Evolutionary conservation across 1,140 invertebrate genomes (phyloP).

Genomic region (Scaptodrosophila lebanonensis): DNA sequence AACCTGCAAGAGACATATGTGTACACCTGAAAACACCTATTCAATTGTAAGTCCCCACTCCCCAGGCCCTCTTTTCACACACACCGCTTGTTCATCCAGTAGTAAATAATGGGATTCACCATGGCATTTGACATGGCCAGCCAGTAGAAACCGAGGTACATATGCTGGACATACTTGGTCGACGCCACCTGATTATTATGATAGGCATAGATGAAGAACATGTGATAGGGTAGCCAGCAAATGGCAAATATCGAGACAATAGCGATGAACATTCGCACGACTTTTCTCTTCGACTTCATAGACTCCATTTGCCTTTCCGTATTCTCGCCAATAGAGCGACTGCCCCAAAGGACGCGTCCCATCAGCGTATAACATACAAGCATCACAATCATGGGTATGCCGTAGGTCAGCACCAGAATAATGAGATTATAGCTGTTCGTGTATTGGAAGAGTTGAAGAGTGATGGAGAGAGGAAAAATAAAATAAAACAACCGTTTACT

Average conservation of each 20-base stretch:
- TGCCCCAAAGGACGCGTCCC: constrained; percentile 85
- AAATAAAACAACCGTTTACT: neutral
- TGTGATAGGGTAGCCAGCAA: constrained; percentile 94
- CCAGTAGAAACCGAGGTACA: constrained; percentile 92
- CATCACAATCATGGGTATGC: constrained; percentile 93
- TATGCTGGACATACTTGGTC: constrained; percentile 86
- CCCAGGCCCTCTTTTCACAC: neutral
- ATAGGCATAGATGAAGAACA: constrained; percentile 91
- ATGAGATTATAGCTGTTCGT: constrained; percentile 90
- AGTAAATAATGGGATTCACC: constrained; percentile 95
- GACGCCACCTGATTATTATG: constrained; percentile 85
- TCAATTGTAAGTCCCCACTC: neutral
- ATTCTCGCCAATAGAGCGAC: constrained; percentile 91
- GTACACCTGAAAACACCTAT: neutral
- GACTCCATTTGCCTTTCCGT: constrained; percentile 90
- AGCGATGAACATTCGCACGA: constrained; percentile 78
- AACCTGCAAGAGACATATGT: constrained; percentile 69
- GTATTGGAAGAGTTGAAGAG: neutral
- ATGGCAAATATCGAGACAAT: constrained; percentile 88
- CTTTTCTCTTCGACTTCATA: constrained; percentile 92
- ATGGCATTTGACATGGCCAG: constrained; percentile 94
- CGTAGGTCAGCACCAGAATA: constrained; percentile 91
- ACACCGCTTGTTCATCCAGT: constrained; percentile 92
- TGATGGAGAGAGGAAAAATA: neutral
- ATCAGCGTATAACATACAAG: constrained; percentile 91